Base-by-base conservation (phyloP, 37 sponge, comb jelly and placozoan species). In the Haliclona indistincta region DNA sequence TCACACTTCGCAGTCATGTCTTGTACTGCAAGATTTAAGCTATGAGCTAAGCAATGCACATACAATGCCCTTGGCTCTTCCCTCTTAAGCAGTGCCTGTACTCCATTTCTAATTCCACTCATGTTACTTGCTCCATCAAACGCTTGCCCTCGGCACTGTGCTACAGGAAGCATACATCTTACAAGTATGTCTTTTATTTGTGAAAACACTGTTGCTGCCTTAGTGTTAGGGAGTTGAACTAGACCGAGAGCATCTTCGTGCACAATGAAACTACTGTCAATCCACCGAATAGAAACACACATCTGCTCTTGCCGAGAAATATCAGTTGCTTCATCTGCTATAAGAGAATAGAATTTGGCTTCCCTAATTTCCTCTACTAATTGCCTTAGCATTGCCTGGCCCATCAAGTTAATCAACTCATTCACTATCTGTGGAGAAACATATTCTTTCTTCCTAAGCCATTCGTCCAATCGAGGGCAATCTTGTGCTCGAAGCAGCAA, bases 371-470 rank as follows among this genome's bases (percentile, higher is more conserved):
- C 7, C 0, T 28, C 53, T 30, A 80, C 26, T 6, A 80, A 52
- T 7, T 70, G 20, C 19, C 71, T 37, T 15, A 80, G 45, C 15
- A 81, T 20, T 55, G 23, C 32, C 30, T 34, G 36, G 8, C 58
- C 81, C 81, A 71, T 81, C n/a, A 81, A 33, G 26, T 39, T 54
- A 49, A 81, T 70, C 45, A 64, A 28, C 49, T 84, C 78, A 78
- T 84, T 78, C 8, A 67, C 32, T 36, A 84, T 76, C 43, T 77
- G 72, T 39, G 29, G 67, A 2, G 72, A 78, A 38, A 77, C 28
- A 38, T 84, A 84, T 20, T 77, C 38, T 38, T 43, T 25, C 10
- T 26, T 26, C 10, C 33, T 43, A 52, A 84, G 37, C 70, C 77
- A 84, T n/a, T 23, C 34, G 67, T 49, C 35, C 20, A 76, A 20